Percentiles rank a stretch among this genome's conserved stretches.
These are phyloP conservation scores for Drosophila teissieri DNA, from an alignment of 1,140 invertebrate species.

Conservation along the genomic window DNA sequence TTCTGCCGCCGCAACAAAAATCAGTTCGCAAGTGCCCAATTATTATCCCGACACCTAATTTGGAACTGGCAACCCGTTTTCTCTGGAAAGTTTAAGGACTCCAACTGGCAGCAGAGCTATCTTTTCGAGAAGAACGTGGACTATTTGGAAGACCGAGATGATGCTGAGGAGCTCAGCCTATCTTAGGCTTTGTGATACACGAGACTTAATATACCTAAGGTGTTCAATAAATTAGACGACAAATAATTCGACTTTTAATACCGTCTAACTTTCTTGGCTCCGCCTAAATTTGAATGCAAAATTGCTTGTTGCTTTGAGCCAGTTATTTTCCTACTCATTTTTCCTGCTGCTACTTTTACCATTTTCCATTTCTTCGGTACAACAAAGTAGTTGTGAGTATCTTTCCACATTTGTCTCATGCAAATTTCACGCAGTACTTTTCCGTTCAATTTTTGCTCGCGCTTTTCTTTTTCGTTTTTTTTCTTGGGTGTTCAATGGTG, in stretches of 20 bases:
- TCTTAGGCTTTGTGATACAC: too few relatives aligned
- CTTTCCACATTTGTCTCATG: slow-evolving; percentile 45
- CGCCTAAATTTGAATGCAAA: too few relatives aligned
- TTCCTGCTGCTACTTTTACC: neutral
- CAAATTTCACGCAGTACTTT: slow-evolving; percentile 46
- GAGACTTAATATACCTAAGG: neutral
- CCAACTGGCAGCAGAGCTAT: slow-evolving; percentile 56
- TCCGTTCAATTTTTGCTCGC: slow-evolving; percentile 35
- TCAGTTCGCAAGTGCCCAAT: slow-evolving; percentile 84
- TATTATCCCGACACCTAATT: slow-evolving; percentile 86
- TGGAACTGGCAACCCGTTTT: slow-evolving; percentile 88
- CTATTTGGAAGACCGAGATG: slow-evolving; percentile 16
- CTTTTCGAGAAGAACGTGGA: slow-evolving; percentile 53
- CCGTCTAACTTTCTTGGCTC: neutral
- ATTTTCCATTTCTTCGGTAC: neutral
- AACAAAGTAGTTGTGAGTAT: slow-evolving; percentile 18
- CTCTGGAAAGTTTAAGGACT: slow-evolving; percentile 79
- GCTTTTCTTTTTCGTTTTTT: slow-evolving; percentile 10
- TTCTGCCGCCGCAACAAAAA: slow-evolving; percentile 88
- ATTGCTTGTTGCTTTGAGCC: slow-evolving; percentile 3
- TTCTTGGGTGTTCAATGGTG: slow-evolving; percentile 14
- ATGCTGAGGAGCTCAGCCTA: neutral
- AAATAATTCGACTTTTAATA: too few relatives aligned
- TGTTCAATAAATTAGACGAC: neutral
- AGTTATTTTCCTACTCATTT: neutral